Percentiles rank a stretch among this genome's conserved stretches.
Evolutionary conservation across 92 coral and sea anemone genomes (phyloP).

Genomic region (Bergia sp.): DNA sequence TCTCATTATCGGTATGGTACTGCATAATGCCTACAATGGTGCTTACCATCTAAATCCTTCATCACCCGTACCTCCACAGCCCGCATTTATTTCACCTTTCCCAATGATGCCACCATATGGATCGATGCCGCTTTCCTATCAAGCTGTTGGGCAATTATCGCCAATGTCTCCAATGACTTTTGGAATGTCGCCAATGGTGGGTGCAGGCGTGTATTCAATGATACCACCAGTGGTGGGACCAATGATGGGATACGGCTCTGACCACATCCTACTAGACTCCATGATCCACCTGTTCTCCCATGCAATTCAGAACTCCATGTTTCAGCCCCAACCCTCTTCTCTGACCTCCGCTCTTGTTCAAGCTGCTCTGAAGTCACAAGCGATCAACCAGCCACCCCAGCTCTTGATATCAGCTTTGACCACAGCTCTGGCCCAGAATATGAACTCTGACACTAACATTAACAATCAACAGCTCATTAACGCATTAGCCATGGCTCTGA

Average conservation of each 20-base stretch:
- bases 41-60: too few species aligned
- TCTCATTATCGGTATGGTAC: not conserved
- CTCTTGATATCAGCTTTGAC: conserved; percentile 35
- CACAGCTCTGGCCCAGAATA: conserved; percentile 28
- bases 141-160: not conserved
- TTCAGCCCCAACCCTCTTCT: conserved; percentile 17
- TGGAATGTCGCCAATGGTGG: conserved; percentile 21
- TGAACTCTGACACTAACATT: conserved; percentile 22
- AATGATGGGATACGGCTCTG: conserved; percentile 29
- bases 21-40: too few species aligned
- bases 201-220: conserved; percentile 15
- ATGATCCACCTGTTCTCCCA: conserved; percentile 20
- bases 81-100: not conserved
- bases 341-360: conserved; percentile 33
- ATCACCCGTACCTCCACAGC: not conserved
- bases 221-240: conserved; percentile 21
- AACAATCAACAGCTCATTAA: conserved; percentile 22
- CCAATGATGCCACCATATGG: conserved; percentile 28
- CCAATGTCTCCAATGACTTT: conserved; percentile 20
- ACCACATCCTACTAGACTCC: conserved; percentile 21
- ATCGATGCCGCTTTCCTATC: not conserved
- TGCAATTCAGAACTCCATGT: conserved; percentile 35
- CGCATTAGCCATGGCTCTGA: conserved; percentile 36
- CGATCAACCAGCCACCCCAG: conserved; percentile 28
- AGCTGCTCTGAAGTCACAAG: conserved; percentile 31